Base-by-base conservation (phyloP, 2,113 vertebrate genomes). In the Planiliza haematocheilus region DNA sequence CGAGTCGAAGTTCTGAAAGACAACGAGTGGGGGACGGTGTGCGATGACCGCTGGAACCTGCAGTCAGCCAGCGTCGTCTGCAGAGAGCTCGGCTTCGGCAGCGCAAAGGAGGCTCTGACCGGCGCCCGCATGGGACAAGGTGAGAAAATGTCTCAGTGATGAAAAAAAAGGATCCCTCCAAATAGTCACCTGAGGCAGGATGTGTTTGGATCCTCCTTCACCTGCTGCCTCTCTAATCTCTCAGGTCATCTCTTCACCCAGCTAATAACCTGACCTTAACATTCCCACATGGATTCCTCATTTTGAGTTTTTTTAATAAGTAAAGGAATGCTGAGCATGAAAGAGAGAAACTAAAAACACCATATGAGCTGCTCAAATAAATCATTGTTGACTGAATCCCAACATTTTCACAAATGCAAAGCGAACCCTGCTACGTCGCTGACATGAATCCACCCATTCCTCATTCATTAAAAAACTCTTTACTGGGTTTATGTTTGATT, bases 101-200 rank as follows among this genome's bases (percentile, higher is more conserved):
- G 94, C 1, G 97, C 98, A 74, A 96, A 95, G 86, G 97, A 98
- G 74, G 96, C 98, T 13, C 92, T 99, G 59, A 96, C 93, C 0
- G 96, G 98, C 10, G 96, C 94, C 8, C 96, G 97, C 70, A 96
- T 99, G 97, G 97, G 98, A 3, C 96, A 98, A 93, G 97, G 98
- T 99, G 51, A 84, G 88, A n/a, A n/a, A n/a, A n/a, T n/a, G n/a
- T n/a, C n/a, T n/a, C n/a, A n/a, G n/a, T n/a, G n/a, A n/a, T n/a
- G n/a, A n/a, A n/a, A n/a, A n/a, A n/a, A n/a, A n/a, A n/a, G n/a
- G n/a, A 57, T 46, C 57, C 17, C 50, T 43, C 8, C 37, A 2
- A 63, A 63, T 18, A 7, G 8, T 37, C 14, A 14, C n/a, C 45
- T 39, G 46, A 52, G 52, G 9, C 41, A 18, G 50, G n/a, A 38